A percentile compares a stretch with the other conserved stretches of the same genome.
Evolutionary conservation across 2,888 invertebrate genomes (phyloP).

Genomic region (Lasioglossum lativentre): DNA sequence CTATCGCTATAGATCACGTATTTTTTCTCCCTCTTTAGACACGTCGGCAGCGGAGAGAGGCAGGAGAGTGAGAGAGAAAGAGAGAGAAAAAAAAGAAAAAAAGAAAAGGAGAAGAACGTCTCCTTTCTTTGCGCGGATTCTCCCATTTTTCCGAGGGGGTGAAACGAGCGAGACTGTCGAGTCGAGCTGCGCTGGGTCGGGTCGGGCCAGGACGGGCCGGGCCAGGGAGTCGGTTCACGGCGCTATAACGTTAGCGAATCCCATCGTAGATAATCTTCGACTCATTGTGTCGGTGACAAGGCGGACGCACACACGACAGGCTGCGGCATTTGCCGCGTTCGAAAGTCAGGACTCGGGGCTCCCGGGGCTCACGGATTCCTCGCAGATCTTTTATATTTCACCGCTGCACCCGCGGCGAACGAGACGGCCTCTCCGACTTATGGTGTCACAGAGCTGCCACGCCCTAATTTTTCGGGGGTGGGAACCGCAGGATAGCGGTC

Average conservation of each 20-base stretch:
- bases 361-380: constrained; percentile 38
- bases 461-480: constrained; percentile 66
- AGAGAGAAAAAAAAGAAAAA: constrained; percentile 16
- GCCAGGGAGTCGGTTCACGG: constrained; percentile 58
- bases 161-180: constrained; percentile 33
- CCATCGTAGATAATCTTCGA: constrained; percentile 80
- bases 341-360: constrained; percentile 48
- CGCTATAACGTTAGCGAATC: constrained; percentile 75
- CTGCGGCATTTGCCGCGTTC: constrained; percentile 34
- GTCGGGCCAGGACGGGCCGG: constrained; percentile 27
- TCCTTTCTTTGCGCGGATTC: constrained; percentile 46
- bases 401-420: constrained; percentile 47
- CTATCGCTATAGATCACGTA: constrained; percentile 65
- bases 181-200: background rate
- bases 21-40: constrained; percentile 48
- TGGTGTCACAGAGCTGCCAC: constrained; percentile 57
- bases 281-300: constrained; percentile 81
- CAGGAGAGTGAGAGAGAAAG: background rate
- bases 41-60: constrained; percentile 15
- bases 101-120: constrained; percentile 35
- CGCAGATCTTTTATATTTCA: constrained; percentile 63
- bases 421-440: constrained; percentile 33
- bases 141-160: constrained; percentile 47
- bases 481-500: constrained; percentile 29
- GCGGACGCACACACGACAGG: constrained; percentile 41